phyloP scores from a whole-genome alignment of 2,113 vertebrate genomes.

The Laticauda colubrina region DNA sequence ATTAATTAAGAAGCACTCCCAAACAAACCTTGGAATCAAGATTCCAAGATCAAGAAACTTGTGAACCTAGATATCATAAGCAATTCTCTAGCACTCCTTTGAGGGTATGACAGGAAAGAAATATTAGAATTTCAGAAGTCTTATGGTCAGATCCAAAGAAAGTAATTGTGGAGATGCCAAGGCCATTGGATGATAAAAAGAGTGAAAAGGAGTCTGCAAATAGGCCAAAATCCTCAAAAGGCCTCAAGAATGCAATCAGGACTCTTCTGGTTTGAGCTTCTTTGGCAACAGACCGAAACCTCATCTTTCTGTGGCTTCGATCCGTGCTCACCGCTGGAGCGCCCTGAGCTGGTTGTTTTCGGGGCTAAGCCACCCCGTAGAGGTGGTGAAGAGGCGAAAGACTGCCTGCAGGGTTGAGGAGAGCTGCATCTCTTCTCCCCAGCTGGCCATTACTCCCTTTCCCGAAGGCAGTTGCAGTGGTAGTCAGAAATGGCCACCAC shows the following conservation, averaged over 20 bases:
- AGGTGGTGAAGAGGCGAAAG: too few relatives aligned
- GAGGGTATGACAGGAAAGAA: not conserved
- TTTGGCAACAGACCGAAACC: too few relatives aligned
- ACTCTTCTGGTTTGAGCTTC: too few relatives aligned
- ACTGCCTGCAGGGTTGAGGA: too few relatives aligned
- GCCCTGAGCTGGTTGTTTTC: too few relatives aligned
- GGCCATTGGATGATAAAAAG: not conserved
- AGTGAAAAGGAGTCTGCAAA: not conserved
- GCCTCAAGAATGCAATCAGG: not conserved
- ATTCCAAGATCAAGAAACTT: not conserved
- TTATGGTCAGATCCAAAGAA: not conserved
- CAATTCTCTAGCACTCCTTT: not conserved
- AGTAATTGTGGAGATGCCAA: not conserved
- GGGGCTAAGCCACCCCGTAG: too few relatives aligned
- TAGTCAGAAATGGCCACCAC: too few relatives aligned
- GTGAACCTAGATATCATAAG: not conserved
- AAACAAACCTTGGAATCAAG: not conserved
- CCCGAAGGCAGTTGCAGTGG: too few relatives aligned
- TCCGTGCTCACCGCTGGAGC: too few relatives aligned
- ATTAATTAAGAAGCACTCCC: not conserved
- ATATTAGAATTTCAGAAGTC: not conserved
- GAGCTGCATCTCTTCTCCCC: too few relatives aligned
- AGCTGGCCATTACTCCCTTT: too few relatives aligned
- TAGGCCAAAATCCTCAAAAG: not conserved
- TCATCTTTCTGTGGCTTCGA: too few relatives aligned